Evolutionary conservation across 2,113 vertebrate species (phyloP).

Genomic region (Tauraco erythrolophus): DNA sequence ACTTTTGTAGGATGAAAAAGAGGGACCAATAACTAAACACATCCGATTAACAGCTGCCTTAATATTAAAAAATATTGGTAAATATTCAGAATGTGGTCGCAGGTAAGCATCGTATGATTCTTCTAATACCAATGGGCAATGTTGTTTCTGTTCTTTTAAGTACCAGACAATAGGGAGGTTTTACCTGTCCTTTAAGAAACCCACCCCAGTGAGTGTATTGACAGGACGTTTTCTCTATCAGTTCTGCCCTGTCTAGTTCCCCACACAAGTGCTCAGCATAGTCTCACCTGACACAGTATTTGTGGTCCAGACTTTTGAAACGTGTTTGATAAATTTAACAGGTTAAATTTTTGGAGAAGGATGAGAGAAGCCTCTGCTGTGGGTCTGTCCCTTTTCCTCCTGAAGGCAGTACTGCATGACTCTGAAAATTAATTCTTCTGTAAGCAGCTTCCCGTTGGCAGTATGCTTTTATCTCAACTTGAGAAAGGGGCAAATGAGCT

Average conservation of each 20-base stretch:
- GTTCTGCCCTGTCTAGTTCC: not conserved
- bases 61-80: conserved; percentile 99
- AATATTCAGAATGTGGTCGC: conserved; percentile 98
- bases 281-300: not conserved
- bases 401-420: not conserved
- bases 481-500: not conserved
- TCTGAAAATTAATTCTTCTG: not conserved
- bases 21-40: conserved; percentile 99
- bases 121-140: not conserved
- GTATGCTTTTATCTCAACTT: not conserved
- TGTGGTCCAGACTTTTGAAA: not conserved
- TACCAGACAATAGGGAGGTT: not conserved
- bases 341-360: not conserved
- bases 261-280: not conserved
- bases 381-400: not conserved
- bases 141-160: not conserved
- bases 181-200: not conserved
- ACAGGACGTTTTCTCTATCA: rapidly evolving
- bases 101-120: conserved; percentile 82
- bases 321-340: not conserved
- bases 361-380: not conserved
- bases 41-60: conserved; percentile 99
- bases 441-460: not conserved
- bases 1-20: conserved; percentile 92
- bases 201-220: rapidly evolving